A percentile compares a stretch with the other conserved stretches of the same genome.
These are phyloP conservation scores for Dendroctonus ponderosae DNA, from an alignment of 1,140 invertebrate species.

Conservation along the genomic window DNA sequence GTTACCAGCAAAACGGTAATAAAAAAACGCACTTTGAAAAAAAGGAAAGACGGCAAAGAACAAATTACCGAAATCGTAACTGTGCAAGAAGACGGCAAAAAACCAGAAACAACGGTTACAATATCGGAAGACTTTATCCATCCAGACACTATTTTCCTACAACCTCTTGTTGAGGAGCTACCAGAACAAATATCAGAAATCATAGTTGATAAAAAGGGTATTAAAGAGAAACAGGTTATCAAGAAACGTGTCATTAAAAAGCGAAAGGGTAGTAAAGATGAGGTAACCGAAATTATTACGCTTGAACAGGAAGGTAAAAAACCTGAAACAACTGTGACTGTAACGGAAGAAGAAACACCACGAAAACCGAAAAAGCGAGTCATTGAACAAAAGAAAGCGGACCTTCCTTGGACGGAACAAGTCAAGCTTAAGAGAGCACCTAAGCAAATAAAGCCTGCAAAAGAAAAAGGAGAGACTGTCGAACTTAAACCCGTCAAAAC, in stretches of 20 bases:
- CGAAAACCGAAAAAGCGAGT: constrained; percentile 44
- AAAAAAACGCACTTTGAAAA: constrained; percentile 45
- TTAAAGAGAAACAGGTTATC: constrained; percentile 40
- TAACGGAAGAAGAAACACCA: constrained; percentile 36
- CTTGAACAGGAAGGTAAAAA: constrained; percentile 51
- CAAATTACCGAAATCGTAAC: constrained; percentile 43
- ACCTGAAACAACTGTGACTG: constrained; percentile 43
- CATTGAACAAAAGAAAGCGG: constrained; percentile 42
- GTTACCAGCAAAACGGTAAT: constrained; percentile 38
- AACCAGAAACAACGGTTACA: constrained; percentile 33
- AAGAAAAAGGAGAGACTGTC: constrained; percentile 37
- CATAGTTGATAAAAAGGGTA: constrained; percentile 47
- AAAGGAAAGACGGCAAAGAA: constrained; percentile 40
- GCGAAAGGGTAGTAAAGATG: constrained; percentile 50
- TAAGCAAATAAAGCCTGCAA: constrained; percentile 45
- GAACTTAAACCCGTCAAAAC: not conserved
- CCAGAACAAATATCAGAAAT: constrained; percentile 49
- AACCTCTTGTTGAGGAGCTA: constrained; percentile 43
- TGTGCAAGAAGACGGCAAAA: constrained; percentile 23
- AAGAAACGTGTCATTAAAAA: constrained; percentile 51
- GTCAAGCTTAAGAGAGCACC: constrained; percentile 49
- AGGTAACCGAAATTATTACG: constrained; percentile 53
- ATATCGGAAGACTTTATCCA: constrained; percentile 45
- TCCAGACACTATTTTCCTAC: constrained; percentile 37
- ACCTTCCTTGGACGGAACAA: constrained; percentile 53